Evolutionary conservation across 2,797 vertebrate genomes (phyloP).

Genomic region (Phrynocephalus vlangalii): DNA sequence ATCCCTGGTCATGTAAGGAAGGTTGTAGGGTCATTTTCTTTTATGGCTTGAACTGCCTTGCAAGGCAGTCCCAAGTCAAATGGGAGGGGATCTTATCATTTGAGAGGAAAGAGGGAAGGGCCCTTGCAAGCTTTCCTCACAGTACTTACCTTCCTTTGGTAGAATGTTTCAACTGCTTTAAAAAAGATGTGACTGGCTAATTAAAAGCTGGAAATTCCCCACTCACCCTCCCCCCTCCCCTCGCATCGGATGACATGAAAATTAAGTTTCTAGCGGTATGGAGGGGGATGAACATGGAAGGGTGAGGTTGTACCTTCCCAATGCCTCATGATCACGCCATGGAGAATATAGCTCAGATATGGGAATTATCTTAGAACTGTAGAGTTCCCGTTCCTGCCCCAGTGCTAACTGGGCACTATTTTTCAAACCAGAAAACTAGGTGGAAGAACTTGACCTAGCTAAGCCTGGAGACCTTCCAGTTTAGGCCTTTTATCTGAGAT

Average conservation of each 20-base stretch:
- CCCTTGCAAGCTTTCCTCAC: no score
- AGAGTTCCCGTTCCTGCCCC: no score
- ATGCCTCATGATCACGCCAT: neutral
- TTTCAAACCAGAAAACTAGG: no score
- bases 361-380: no score
- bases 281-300: neutral
- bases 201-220: neutral
- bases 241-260: neutral
- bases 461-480: no score
- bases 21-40: no score
- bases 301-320: neutral
- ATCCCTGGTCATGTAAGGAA: no score
- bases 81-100: neutral
- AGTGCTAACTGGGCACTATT: no score
- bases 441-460: no score
- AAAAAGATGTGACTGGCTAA: neutral
- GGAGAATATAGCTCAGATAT: neutral
- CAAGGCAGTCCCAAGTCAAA: neutral
- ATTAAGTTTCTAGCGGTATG: neutral
- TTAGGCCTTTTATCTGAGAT: no score
- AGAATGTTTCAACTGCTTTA: neutral
- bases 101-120: neutral
- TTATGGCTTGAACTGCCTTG: no score
- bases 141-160: neutral
- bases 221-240: no score